These are phyloP conservation scores for Proctacanthus coquilletti DNA, from an alignment of 1,140 invertebrate genomes.

Conservation along the genomic window DNA sequence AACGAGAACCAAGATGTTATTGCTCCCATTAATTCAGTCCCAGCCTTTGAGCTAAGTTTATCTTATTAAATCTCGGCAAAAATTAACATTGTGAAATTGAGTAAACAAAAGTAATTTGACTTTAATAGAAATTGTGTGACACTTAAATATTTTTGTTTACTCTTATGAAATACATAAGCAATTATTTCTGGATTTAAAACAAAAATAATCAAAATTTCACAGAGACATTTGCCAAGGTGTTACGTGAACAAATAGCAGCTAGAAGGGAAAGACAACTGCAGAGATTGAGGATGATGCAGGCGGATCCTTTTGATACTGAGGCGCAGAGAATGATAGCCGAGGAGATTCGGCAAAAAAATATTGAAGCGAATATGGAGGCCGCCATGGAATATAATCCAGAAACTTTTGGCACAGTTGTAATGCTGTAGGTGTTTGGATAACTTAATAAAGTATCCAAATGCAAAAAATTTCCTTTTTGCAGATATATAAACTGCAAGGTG, in stretches of 20 bases:
- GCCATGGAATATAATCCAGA: constrained; percentile 98
- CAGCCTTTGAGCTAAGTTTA: too few species aligned
- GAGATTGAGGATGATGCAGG: constrained; percentile 71
- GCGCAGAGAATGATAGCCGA: constrained; percentile 88
- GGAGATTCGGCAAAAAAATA: constrained; percentile 89
- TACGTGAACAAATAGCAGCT: constrained; percentile 64
- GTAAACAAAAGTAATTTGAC: too few species aligned
- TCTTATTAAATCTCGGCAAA: too few species aligned
- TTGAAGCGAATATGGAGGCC: constrained; percentile 96
- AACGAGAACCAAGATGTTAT: too few species aligned
- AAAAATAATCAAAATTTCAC: background rate
- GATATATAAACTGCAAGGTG: constrained; percentile 82
- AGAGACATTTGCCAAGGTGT: constrained; percentile 70
- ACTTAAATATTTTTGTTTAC: too few species aligned
- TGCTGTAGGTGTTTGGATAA: constrained; percentile 55
- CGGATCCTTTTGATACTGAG: constrained; percentile 90
- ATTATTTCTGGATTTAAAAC: constrained; percentile 3
- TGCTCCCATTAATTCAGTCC: too few species aligned
- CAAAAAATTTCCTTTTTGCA: constrained; percentile 8
- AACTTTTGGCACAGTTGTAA: constrained; percentile 91
- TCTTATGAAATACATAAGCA: background rate
- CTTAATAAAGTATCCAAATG: too few species aligned
- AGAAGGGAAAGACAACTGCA: constrained; percentile 66
- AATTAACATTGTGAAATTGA: too few species aligned
- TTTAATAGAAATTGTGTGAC: too few species aligned